Conservation (phyloP, 2,888 invertebrate species). For the Bellardia bayeri region DNA sequence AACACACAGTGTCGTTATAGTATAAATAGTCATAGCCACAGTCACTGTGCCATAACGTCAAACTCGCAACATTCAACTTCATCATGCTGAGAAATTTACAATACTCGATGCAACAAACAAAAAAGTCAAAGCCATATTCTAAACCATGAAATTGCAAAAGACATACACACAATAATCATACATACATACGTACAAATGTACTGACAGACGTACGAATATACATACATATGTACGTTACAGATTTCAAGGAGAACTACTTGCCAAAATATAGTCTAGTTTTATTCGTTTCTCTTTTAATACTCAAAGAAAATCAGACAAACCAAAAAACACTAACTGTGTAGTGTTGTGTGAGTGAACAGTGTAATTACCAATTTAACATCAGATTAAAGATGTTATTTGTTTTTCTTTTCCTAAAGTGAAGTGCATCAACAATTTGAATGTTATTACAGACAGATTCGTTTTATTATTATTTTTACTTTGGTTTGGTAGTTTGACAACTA, state of each 20-base stretch:
- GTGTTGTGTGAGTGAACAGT: conserved; percentile 3
- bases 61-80: conserved; percentile 36
- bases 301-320: not conserved
- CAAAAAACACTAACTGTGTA: conserved; percentile 1
- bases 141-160: conserved; percentile 17
- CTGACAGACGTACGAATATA: conserved; percentile 23
- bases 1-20: not conserved
- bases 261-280: conserved; percentile 52
- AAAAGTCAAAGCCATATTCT: conserved; percentile 32
- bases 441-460: conserved; percentile 11
- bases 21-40: not conserved
- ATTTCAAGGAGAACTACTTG: conserved; percentile 71
- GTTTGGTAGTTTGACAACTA: not conserved
- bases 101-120: not conserved
- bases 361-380: conserved; percentile 58
- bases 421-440: conserved; percentile 41
- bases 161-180: not conserved
- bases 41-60: not conserved
- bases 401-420: conserved; percentile 5
- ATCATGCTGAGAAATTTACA: conserved; percentile 1
- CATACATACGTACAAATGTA: not conserved
- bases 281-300: conserved; percentile 30
- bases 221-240: conserved; percentile 26
- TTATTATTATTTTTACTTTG: not conserved
- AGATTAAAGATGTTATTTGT: conserved; percentile 17